phyloP scores from a whole-genome alignment of 2,888 invertebrate genomes.

The Siphlonurus alternatus region DNA sequence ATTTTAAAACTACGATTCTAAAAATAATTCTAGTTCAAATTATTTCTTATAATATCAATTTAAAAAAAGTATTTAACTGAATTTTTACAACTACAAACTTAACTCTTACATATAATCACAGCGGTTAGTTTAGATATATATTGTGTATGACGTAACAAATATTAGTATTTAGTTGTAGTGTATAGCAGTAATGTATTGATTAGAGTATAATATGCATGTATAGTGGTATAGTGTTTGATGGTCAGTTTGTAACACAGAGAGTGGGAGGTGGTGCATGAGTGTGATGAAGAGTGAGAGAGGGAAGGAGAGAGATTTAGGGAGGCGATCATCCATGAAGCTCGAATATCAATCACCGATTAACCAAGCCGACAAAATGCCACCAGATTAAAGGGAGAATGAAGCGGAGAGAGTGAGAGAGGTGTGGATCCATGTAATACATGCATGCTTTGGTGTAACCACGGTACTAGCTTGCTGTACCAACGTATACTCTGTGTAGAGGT shows the following conservation, averaged over 20 bases:
- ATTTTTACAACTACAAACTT: too few relatives aligned
- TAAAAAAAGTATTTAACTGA: too few relatives aligned
- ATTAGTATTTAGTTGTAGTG: neutral
- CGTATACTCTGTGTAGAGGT: too few relatives aligned
- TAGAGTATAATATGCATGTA: neutral
- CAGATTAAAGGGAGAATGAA: neutral
- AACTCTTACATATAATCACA: too few relatives aligned
- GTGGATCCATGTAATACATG: neutral
- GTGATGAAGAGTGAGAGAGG: neutral
- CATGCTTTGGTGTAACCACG: neutral
- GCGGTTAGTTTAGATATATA: too few relatives aligned
- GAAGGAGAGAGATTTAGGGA: neutral
- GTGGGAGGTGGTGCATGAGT: too few relatives aligned
- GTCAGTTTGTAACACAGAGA: neutral
- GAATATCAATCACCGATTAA: slow-evolving; percentile 2
- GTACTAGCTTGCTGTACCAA: too few relatives aligned
- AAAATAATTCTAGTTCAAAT: too few relatives aligned
- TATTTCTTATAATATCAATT: too few relatives aligned
- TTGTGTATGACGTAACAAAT: neutral
- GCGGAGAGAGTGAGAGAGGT: neutral
- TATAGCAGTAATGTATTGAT: neutral
- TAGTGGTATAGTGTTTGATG: neutral
- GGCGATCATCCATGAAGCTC: neutral
- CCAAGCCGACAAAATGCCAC: neutral
- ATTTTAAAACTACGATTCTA: too few relatives aligned